These are phyloP conservation scores for Exaiptasia diaphana DNA, from an alignment of 64 coral and sea anemone genomes.

Conservation along the genomic window DNA sequence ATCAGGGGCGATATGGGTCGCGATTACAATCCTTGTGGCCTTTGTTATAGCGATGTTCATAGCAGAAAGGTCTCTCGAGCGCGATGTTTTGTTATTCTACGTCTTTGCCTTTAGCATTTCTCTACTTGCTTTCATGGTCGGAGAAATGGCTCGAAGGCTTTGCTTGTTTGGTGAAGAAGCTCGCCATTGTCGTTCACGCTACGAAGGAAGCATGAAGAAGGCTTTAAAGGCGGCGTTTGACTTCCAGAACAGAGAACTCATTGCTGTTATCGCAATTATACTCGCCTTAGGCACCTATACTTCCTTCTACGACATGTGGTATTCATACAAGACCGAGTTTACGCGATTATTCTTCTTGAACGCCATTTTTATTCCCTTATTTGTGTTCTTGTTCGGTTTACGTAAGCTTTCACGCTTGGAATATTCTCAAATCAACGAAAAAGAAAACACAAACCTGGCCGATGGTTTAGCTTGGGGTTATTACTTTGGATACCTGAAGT, in stretches of 20 bases:
- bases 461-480: slow-evolving; percentile 80
- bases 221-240: slow-evolving; percentile 40
- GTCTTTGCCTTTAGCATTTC: slow-evolving; percentile 12
- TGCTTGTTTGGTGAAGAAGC: slow-evolving; percentile 62
- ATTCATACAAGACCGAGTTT: not conserved
- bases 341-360: slow-evolving; percentile 9
- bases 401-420: slow-evolving; percentile 47
- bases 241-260: not conserved
- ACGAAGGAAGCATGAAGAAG: slow-evolving; percentile 24
- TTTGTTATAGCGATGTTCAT: not conserved
- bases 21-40: not conserved
- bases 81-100: not conserved
- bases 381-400: slow-evolving; percentile 33
- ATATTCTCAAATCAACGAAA: slow-evolving; percentile 33
- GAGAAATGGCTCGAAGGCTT: slow-evolving; percentile 29
- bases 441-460: slow-evolving; percentile 59
- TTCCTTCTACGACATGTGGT: not conserved
- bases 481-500: slow-evolving; percentile 69
- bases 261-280: not conserved
- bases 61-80: not conserved
- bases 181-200: slow-evolving; percentile 48
- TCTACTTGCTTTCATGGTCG: slow-evolving; percentile 3
- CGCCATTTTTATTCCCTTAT: slow-evolving; percentile 13
- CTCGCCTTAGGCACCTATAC: not conserved
- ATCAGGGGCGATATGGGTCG: not conserved